Evolutionary conservation across 2,888 invertebrate genomes (phyloP), one percentile per base, ranked within the genome.

Genomic region (Neoascia interrupta): DNA sequence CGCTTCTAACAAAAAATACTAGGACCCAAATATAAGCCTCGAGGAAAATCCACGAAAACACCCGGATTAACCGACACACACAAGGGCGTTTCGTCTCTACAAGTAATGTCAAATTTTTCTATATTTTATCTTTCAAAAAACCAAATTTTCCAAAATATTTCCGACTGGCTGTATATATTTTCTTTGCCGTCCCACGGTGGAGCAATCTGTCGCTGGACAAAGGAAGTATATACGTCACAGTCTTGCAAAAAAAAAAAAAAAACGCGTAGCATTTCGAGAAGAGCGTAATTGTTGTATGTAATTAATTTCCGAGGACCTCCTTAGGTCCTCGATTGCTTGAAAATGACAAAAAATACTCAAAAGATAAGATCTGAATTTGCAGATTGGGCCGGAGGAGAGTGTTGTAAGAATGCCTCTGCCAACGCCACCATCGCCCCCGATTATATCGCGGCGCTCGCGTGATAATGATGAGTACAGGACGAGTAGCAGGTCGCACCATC

Each of bases 341-440:
- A 73, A 64, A 58, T 8, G 10, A 31, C 26, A 47, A 34, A 81
- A 72, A 60, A 66, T 81, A 86, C 85, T 85, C 86, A 87, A 85
- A 84, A 84, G 83, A 84, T 86, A 84, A 85, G 84, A 86, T 86
- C 87, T 87, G 87, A 83, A 85, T 84, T 86, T 86, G 82, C 86
- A 86, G 86, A 87, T 86, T 69, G 63, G 4, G 64, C 41, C 66
- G 19, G 64, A 43, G 54, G 53, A 69, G 43, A 72, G 49, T n/a
- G n/a, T n/a, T n/a, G n/a, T n/a, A n/a, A 56, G 56, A 61, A 82
- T 82, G 82, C 81, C 82, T 54, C 81, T 31, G 18, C 75, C 68
- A 45, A 39, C 64, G 51, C 72, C 75, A 80, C 63, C 70, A 82
- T 83, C 81, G 68, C 83, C 63, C 68, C 83, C 60, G 64, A 79